Base-by-base conservation (phyloP, 2,797 vertebrate genomes). In the Lophius americanus region DNA sequence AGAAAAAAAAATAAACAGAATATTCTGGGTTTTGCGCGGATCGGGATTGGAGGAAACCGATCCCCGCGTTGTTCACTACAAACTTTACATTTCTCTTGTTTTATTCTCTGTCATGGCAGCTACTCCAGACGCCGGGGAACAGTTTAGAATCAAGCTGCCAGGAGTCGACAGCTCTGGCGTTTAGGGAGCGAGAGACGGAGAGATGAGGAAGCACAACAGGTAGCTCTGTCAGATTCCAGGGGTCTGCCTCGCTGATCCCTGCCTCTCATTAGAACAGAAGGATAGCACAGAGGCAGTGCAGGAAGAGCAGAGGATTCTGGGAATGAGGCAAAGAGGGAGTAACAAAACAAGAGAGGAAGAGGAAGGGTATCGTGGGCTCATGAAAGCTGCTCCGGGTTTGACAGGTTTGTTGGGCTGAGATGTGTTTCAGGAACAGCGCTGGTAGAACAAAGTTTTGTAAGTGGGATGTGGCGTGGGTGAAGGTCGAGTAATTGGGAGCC, bases 241-340 rank as follows among this genome's bases (percentile, higher is more conserved):
- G 85, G 79, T 87, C 81, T 83, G 75, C 81, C 66, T 80, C 0
- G 71, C 76, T 81, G 85, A 90, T 85, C 90, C 82, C 77, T 84
- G 85, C 85, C 83, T 89, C 89, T 92, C 89, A 93, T 92, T 92
- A 91, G 87, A 91, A 92, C 72, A 76, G 86, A 90, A 75, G 82
- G 78, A 86, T 88, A 88, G 87, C 84, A 87, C 79, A 62, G 69
- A 77, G 69, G 58, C 65, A 65, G 73, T 42, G 76, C n/a, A 77
- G 64, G 64, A 55, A 65, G 74, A 78, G 60, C 68, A 61, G 60
- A 75, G 78, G 83, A 84, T 68, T 81, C 64, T 70, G 78, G 78
- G 79, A 83, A 78, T 33, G 68, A 83, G 68, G 60, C 32, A 73
- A 32, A 33, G 59, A 38, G 6, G 64, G 70, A 70, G 63, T 68